phyloP scores from a whole-genome alignment of 2,888 invertebrate species.

The Macrosoma leucophasiata region DNA sequence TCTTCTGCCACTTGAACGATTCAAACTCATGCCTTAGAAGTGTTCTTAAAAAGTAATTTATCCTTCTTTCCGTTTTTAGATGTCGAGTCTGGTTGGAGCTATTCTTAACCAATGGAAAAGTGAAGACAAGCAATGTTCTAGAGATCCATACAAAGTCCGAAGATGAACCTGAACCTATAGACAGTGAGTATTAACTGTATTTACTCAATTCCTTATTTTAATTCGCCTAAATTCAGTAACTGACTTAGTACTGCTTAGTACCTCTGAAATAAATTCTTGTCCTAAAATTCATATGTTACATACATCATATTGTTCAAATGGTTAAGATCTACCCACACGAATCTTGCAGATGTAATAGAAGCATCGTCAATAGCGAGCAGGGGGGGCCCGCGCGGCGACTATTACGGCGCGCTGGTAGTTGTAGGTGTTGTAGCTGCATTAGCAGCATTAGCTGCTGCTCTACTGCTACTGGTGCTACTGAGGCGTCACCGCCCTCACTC shows the following conservation, averaged over 20 bases:
- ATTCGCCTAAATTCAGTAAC: too few species aligned
- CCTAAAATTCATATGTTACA: too few species aligned
- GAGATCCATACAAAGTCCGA: constrained; percentile 89
- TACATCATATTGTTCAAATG: too few species aligned
- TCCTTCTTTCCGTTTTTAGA: constrained; percentile 48
- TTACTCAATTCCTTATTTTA: too few species aligned
- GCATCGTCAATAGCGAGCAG: constrained; percentile 68
- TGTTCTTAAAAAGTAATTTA: too few species aligned
- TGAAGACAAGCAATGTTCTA: constrained; percentile 92
- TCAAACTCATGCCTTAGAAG: too few species aligned
- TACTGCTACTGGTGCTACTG: constrained; percentile 86
- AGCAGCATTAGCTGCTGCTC: constrained; percentile 87
- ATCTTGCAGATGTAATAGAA: constrained; percentile 63
- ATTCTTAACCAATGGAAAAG: constrained; percentile 91
- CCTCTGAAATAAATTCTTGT: too few species aligned
- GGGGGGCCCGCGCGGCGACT: constrained; percentile 77
- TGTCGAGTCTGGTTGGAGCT: constrained; percentile 93
- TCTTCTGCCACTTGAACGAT: too few species aligned
- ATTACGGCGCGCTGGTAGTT: constrained; percentile 91
- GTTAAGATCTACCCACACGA: too few species aligned
- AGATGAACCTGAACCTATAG: constrained; percentile 52
- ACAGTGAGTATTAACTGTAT: constrained; percentile 60
- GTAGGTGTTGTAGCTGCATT: constrained; percentile 91
- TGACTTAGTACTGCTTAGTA: too few species aligned
- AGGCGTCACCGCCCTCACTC: constrained; percentile 77